Evolutionary conservation across 2,888 invertebrate genomes (phyloP).

Genomic region (Vannuccia rotundouncinata): DNA sequence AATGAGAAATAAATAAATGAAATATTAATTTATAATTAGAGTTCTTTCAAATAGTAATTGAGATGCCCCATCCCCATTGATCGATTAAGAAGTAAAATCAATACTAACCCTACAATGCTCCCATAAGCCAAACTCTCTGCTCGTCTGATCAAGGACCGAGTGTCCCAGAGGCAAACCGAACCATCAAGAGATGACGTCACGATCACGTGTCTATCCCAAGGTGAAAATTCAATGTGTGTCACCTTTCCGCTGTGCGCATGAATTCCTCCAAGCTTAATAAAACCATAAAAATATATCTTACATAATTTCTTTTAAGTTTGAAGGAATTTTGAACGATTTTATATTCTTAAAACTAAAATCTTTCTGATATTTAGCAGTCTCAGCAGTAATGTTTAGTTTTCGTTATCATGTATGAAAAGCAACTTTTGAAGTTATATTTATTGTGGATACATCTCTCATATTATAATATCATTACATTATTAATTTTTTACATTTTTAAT

Average conservation of each 20-base stretch:
- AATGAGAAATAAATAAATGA: too few relatives aligned
- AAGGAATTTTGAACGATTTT: neutral
- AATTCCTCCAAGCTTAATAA: neutral
- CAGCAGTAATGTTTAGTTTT: too few relatives aligned
- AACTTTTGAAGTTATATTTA: too few relatives aligned
- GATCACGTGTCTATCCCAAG: neutral
- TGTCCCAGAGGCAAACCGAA: neutral
- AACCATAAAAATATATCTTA: neutral
- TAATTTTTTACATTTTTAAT: too few relatives aligned
- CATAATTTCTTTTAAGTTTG: neutral
- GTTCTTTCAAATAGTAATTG: too few relatives aligned
- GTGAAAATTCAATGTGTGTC: neutral
- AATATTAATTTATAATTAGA: too few relatives aligned
- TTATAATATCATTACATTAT: too few relatives aligned
- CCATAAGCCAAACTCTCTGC: neutral
- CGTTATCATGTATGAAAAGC: too few relatives aligned
- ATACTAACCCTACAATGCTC: neutral
- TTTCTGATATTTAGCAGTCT: too few relatives aligned
- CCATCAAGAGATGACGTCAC: neutral
- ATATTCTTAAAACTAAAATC: too few relatives aligned
- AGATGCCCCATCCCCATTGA: too few relatives aligned
- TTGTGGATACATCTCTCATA: too few relatives aligned
- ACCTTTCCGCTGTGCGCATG: neutral
- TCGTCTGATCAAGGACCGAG: neutral
- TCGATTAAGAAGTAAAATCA: neutral